phyloP scores from a whole-genome alignment of 1,140 invertebrate genomes.

The Pogonomyrmex californicus region DNA sequence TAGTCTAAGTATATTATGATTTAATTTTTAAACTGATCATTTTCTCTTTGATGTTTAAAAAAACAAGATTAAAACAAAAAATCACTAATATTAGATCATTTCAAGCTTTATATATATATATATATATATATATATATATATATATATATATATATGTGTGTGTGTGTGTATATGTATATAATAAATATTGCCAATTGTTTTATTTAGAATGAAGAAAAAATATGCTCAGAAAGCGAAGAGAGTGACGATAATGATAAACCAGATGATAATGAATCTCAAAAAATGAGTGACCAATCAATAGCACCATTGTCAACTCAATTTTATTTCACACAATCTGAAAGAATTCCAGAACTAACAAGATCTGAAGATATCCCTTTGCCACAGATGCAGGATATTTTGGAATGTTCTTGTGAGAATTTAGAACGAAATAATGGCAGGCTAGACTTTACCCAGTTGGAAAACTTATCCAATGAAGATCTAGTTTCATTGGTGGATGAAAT shows the following conservation, averaged over 20 bases:
- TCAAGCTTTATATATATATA: not conserved
- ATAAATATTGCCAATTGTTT: not conserved
- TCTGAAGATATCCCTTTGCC: not conserved
- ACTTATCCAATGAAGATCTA: constrained; percentile 69
- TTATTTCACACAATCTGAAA: constrained; percentile 66
- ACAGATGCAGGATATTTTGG: constrained; percentile 61
- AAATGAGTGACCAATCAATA: not conserved
- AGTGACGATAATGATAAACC: constrained; percentile 22
- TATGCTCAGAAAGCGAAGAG: constrained; percentile 7
- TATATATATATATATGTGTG: too few relatives aligned
- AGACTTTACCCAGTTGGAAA: constrained; percentile 66
- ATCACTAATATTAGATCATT: not conserved
- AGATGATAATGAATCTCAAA: not conserved
- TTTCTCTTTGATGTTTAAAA: not conserved
- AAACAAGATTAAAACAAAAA: constrained; percentile 8
- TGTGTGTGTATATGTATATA: not conserved
- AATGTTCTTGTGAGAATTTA: constrained; percentile 62
- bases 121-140: too few relatives aligned
- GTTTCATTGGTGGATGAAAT: constrained; percentile 65
- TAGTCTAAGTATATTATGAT: not conserved
- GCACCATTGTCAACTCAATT: constrained; percentile 67
- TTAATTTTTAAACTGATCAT: constrained; percentile 6
- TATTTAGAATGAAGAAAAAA: constrained; percentile 37
- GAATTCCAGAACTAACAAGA: not conserved
- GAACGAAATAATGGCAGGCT: constrained; percentile 67